Evolutionary conservation across 2,888 invertebrate species (phyloP).

Genomic region (Cylindroiulus punctatus): DNA sequence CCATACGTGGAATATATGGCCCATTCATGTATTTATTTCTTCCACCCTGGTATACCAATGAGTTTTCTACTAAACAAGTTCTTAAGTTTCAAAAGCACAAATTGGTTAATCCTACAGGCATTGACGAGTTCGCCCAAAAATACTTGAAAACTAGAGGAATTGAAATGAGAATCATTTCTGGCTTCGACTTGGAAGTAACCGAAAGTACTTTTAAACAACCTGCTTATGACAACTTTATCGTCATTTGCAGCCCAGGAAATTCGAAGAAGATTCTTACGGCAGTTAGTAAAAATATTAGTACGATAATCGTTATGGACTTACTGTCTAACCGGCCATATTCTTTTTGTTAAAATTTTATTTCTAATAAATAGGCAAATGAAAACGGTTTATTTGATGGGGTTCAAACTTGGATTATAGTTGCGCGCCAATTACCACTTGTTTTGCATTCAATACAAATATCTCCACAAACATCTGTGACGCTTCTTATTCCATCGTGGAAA

Average conservation of each 20-base stretch:
- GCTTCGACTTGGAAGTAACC: neutral
- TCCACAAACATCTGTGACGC: slow-evolving; percentile 13
- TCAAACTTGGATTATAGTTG: slow-evolving; percentile 31
- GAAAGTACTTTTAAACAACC: neutral
- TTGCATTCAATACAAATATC: neutral
- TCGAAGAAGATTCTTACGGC: neutral
- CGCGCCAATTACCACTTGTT: neutral
- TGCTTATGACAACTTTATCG: neutral
- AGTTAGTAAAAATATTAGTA: neutral
- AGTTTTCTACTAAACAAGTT: too few species aligned
- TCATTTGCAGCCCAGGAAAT: neutral
- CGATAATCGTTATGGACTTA: too few species aligned
- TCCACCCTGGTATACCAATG: too few species aligned
- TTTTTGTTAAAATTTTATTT: too few species aligned
- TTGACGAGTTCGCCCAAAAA: neutral
- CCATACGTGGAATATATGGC: too few species aligned
- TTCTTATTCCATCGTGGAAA: neutral
- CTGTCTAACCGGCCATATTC: too few species aligned
- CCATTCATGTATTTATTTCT: too few species aligned
- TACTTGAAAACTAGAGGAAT: neutral
- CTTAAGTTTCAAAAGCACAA: neutral
- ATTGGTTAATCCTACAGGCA: neutral
- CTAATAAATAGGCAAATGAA: neutral
- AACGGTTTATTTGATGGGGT: neutral
- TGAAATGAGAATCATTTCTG: neutral